A percentile compares a stretch with the other conserved stretches of the same genome.
Evolutionary conservation across 1,140 invertebrate genomes (phyloP).

Genomic region (Parasteatoda tepidariorum): DNA sequence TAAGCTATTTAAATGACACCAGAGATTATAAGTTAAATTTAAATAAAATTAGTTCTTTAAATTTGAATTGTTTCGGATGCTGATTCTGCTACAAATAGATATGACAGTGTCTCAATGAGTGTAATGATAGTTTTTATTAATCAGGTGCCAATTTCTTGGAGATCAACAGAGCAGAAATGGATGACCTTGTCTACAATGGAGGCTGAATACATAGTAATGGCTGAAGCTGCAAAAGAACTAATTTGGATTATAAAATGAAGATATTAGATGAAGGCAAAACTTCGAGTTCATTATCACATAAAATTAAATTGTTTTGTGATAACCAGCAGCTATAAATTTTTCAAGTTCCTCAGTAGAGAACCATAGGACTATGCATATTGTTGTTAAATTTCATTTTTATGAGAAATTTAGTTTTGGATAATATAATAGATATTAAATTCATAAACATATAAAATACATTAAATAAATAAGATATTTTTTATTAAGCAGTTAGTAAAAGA

Average conservation of each 20-base stretch:
- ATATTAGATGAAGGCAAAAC: neutral
- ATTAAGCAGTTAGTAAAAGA: no score
- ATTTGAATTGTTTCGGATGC: neutral
- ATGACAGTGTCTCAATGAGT: neutral
- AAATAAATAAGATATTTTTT: no score
- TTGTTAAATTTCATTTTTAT: slow-evolving; percentile 64
- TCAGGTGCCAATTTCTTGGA: neutral
- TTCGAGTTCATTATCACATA: neutral
- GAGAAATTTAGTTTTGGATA: neutral
- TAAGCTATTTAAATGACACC: neutral
- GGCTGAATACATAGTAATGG: neutral
- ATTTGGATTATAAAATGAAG: neutral
- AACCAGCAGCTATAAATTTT: slow-evolving; percentile 63
- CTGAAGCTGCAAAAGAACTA: slow-evolving; percentile 54
- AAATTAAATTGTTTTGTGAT: neutral
- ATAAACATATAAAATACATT: neutral
- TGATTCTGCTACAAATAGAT: neutral
- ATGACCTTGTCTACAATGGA: neutral
- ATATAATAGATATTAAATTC: neutral
- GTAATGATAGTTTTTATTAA: neutral
- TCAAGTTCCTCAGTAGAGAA: slow-evolving; percentile 61
- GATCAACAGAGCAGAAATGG: neutral
- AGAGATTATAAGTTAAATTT: neutral
- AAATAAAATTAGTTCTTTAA: neutral
- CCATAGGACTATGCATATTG: slow-evolving; percentile 65